Base-by-base conservation (phyloP, 2,797 vertebrate species). In the Manis crassicaudata region DNA sequence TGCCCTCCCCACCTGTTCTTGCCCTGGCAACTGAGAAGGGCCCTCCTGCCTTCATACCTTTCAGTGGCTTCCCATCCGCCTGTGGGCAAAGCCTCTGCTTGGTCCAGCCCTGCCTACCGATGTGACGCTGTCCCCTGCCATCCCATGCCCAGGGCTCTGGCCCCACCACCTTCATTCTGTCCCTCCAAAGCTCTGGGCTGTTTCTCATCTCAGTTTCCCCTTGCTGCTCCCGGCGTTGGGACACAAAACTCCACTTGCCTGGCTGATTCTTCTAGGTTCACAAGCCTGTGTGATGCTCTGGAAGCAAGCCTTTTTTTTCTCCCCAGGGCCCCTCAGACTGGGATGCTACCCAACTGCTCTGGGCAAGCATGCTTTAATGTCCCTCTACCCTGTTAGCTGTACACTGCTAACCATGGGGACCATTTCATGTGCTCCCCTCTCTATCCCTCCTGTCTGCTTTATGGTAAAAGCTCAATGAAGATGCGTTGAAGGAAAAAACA, bases 331-430 rank as follows among this genome's bases (percentile, higher is more conserved):
- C 40, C 73, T 27, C 6, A 16, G 60, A 17, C 60, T 27, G 12
- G 29, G 54, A 12, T 25, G 17, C 1, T 46, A 46, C 11, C 46
- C 46, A 46, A 0, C 56, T 40, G 8, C n/a, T 5, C 46, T 63
- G 37, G 6, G 3, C 2, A 3, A 54, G 9, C 9, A 3, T 4
- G 21, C 6, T 2, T 27, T 6, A 29, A 17, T 5, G 12, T 20
- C 54, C 25, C 3, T 7, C 21, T 46, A 20, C 18, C 40, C 12
- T 37, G 14, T 18, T 13, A 3, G 27, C 70, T 63, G 17, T 27
- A 13, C 21, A 50, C 32, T 25, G 23, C 52, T 13, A 3, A 46
- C 46, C 58, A 32, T 2, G 5, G 83, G 82, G 37, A 27, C 52
- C 5, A 0, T 60, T 27, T 13, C 52, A 2, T 82, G 72, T 32